These are phyloP conservation scores for Sphaerophoria rueppellii DNA, from an alignment of 2,888 invertebrate genomes.

Conservation along the genomic window DNA sequence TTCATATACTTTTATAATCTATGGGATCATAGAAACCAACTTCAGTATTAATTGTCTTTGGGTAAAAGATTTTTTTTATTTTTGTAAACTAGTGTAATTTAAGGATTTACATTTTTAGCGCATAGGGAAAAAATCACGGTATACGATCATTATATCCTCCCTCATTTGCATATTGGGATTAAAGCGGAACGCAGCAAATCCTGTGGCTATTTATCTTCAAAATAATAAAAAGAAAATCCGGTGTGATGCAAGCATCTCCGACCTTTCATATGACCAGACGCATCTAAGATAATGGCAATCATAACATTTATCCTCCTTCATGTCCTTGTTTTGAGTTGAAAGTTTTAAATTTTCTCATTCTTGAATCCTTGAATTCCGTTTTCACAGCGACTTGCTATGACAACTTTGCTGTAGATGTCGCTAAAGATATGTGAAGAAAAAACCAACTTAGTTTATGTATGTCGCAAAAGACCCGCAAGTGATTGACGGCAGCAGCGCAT, in stretches of 20 bases:
- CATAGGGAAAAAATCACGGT: constrained; percentile 41
- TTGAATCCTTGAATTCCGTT: constrained; percentile 41
- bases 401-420: constrained; percentile 42
- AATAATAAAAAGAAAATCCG: not conserved
- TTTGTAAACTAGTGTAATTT: too few relatives aligned
- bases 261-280: constrained; percentile 40
- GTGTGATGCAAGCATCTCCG: not conserved
- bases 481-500: constrained; percentile 61
- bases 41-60: too few relatives aligned
- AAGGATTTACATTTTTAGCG: constrained; percentile 60
- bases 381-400: constrained; percentile 24
- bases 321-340: constrained; percentile 23
- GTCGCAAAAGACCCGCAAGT: constrained; percentile 68
- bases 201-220: constrained; percentile 20
- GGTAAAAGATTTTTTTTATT: too few relatives aligned
- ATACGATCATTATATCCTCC: constrained; percentile 38
- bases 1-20: too few relatives aligned
- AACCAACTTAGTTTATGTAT: constrained; percentile 64
- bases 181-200: not conserved
- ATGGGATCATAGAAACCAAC: too few relatives aligned
- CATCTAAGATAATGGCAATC: constrained; percentile 49
- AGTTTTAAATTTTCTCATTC: constrained; percentile 38
- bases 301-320: not conserved
- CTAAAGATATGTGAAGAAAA: constrained; percentile 23
- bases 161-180: constrained; percentile 43